Percentiles rank a stretch among this genome's conserved stretches.
Conservation (phyloP, 1,140 invertebrate genomes). For the Bicyclus anynana region DNA sequence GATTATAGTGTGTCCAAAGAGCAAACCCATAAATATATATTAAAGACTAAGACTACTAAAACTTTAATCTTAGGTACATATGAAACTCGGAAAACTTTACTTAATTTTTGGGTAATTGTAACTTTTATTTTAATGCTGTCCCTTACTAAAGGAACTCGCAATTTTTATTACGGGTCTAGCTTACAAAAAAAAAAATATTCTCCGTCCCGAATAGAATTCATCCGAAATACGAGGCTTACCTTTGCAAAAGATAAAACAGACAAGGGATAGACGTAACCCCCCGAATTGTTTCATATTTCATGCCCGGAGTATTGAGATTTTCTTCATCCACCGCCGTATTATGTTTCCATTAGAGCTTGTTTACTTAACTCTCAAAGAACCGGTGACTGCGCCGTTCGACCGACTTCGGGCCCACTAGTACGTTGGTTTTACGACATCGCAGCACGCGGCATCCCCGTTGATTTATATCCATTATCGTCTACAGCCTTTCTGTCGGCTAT, state of each 20-base stretch:
- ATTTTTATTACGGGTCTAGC: not conserved
- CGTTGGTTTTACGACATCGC: slow-evolving; percentile 51
- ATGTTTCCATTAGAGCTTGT: slow-evolving; percentile 65
- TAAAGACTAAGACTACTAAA: too few relatives aligned
- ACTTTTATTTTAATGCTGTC: too few relatives aligned
- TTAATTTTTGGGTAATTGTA: too few relatives aligned
- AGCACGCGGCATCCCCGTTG: slow-evolving; percentile 33
- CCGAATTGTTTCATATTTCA: slow-evolving; percentile 55
- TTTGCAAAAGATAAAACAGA: slow-evolving; percentile 43
- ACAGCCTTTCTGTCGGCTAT: slow-evolving; percentile 9
- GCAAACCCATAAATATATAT: too few relatives aligned
- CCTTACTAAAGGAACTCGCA: too few relatives aligned
- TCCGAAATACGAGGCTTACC: slow-evolving; percentile 31
- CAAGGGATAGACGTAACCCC: slow-evolving; percentile 46
- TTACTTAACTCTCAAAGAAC: slow-evolving; percentile 55
- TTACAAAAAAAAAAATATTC: not conserved
- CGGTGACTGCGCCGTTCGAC: slow-evolving; percentile 34
- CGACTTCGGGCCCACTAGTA: slow-evolving; percentile 29
- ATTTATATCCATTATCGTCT: slow-evolving; percentile 58
- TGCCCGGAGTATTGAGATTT: slow-evolving; percentile 47
- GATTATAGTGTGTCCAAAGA: too few relatives aligned
- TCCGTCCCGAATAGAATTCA: slow-evolving; percentile 1
- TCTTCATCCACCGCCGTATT: slow-evolving; percentile 49
- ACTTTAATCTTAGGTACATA: too few relatives aligned
- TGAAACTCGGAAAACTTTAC: too few relatives aligned